Percentiles rank a stretch among this genome's conserved stretches.
Evolutionary conservation across 2,113 vertebrate species (phyloP).

Genomic region (Bothrops jararaca): DNA sequence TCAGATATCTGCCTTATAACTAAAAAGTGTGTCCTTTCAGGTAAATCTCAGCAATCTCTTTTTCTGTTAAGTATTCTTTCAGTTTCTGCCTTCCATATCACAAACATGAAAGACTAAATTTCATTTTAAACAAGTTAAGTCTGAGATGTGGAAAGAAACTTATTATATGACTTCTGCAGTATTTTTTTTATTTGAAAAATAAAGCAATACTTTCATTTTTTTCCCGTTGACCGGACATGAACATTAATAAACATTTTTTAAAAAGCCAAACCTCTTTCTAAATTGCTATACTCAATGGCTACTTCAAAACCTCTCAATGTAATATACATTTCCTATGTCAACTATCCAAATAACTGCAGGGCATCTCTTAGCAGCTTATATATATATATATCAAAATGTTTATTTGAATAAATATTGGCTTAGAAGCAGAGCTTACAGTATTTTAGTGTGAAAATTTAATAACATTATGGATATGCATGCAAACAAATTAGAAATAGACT

Average conservation of each 20-base stretch:
- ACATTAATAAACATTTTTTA: not conserved
- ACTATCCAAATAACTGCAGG: not conserved
- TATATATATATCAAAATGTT: not conserved
- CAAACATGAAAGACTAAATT: not conserved
- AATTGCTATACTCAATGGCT: not conserved
- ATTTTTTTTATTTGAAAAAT: not conserved
- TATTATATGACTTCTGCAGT: not conserved
- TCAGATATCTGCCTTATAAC: not conserved
- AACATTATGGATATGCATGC: not conserved
- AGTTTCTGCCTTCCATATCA: not conserved
- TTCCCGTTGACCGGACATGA: not conserved
- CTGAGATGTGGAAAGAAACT: not conserved
- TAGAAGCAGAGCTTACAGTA: not conserved
- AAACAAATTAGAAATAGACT: not conserved
- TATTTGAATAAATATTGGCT: not conserved
- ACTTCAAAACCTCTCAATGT: not conserved
- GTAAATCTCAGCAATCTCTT: not conserved
- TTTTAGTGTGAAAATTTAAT: not conserved
- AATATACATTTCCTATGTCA: not conserved
- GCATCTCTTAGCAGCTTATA: not conserved
- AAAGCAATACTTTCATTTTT: not conserved
- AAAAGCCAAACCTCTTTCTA: not conserved
- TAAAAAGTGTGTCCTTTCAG: not conserved
- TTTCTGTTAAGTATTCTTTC: not conserved
- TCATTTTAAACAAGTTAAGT: not conserved